phyloP scores from a whole-genome alignment of 2,888 invertebrate genomes.

The Anthrax anthrax region DNA sequence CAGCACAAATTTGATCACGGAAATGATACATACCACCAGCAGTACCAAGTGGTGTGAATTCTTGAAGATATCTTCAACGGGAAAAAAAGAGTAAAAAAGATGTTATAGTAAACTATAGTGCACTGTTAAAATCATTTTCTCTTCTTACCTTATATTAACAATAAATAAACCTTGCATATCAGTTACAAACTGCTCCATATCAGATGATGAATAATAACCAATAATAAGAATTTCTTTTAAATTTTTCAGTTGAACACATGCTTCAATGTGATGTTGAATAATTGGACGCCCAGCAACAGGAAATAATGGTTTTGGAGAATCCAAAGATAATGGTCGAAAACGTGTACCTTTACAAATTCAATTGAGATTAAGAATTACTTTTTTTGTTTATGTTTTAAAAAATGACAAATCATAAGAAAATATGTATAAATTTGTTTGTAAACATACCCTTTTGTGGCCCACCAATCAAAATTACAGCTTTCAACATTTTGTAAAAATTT shows the following conservation, averaged over 20 bases:
- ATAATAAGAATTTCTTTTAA: slow-evolving; percentile 86
- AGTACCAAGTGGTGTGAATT: slow-evolving; percentile 86
- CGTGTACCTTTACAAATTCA: slow-evolving; percentile 60
- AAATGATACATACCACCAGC: slow-evolving; percentile 96
- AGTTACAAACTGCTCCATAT: slow-evolving; percentile 73
- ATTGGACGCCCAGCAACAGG: slow-evolving; percentile 92
- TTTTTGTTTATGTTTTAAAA: neutral
- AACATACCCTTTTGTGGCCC: slow-evolving; percentile 81
- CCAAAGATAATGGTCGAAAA: slow-evolving; percentile 89
- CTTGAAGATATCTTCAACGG: slow-evolving; percentile 63
- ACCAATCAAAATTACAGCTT: slow-evolving; percentile 83
- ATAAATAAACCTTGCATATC: slow-evolving; percentile 75
- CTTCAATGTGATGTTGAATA: slow-evolving; percentile 95
- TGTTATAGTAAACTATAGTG: neutral
- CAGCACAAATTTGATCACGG: slow-evolving; percentile 81
- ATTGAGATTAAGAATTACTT: too few relatives aligned
- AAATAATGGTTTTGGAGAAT: slow-evolving; percentile 95
- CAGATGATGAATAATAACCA: slow-evolving; percentile 77
- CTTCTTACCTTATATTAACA: slow-evolving; percentile 56
- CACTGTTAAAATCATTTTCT: neutral
- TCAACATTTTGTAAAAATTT: slow-evolving; percentile 47
- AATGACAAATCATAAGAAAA: neutral
- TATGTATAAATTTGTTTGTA: neutral
- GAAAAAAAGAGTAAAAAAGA: too few relatives aligned
- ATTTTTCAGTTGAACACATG: slow-evolving; percentile 62